These are phyloP conservation scores for Trinectes maculatus DNA, from an alignment of 2,113 vertebrate species.

Conservation along the genomic window DNA sequence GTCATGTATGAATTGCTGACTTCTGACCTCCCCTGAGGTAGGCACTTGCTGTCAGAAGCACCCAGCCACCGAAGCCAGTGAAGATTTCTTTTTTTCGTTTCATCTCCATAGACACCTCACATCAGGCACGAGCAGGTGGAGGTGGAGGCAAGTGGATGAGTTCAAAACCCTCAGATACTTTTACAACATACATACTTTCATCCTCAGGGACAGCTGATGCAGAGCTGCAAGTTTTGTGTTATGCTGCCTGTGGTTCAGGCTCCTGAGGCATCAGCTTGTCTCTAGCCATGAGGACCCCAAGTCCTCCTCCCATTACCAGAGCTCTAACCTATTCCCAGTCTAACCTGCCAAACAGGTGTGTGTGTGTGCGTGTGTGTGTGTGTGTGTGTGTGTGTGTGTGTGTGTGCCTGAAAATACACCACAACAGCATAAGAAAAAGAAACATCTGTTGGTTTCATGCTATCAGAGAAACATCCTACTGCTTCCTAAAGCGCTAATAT, in stretches of 20 bases:
- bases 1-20: constrained; percentile 94
- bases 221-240: constrained; percentile 45
- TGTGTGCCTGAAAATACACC: constrained; percentile 64
- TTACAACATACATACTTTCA: constrained; percentile 53
- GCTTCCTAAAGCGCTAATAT: constrained; percentile 7
- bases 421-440: constrained; percentile 54
- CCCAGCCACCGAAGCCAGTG: constrained; percentile 45
- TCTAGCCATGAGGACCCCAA: constrained; percentile 47
- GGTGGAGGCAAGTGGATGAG: constrained; percentile 30
- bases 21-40: constrained; percentile 91
- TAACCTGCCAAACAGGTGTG: constrained; percentile 55
- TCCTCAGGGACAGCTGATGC: constrained; percentile 51
- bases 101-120: constrained; percentile 35
- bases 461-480: constrained; percentile 21
- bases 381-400: neutral
- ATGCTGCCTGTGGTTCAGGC: constrained; percentile 55
- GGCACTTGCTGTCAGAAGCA: constrained; percentile 87
- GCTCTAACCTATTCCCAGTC: constrained; percentile 70
- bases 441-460: constrained; percentile 63
- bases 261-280: constrained; percentile 48
- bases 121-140: constrained; percentile 40
- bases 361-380: constrained; percentile 10
- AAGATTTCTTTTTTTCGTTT: constrained; percentile 15
- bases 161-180: constrained; percentile 56
- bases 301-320: constrained; percentile 62